Percentiles rank a stretch among this genome's conserved stretches.
Conservation (phyloP, 2,113 vertebrate species). For the Potamarius usumacintae region DNA sequence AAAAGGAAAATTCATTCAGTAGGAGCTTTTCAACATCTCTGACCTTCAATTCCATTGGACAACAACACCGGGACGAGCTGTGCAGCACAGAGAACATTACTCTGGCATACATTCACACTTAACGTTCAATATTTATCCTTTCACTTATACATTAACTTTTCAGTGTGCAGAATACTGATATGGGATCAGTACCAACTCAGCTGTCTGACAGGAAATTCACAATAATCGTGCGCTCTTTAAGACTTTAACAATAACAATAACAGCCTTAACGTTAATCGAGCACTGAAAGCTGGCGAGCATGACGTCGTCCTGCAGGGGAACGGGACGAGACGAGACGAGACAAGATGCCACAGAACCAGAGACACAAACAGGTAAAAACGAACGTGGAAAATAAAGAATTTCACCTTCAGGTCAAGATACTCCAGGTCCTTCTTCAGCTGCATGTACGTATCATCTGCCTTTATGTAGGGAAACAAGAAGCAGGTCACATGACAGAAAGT, state of each 20-base stretch:
- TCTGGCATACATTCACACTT: background rate
- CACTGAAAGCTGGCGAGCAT: background rate
- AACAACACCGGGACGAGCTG: background rate
- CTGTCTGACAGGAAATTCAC: background rate
- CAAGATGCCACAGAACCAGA: slow-evolving; percentile 31
- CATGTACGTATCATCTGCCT: slow-evolving; percentile 97
- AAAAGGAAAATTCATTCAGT: slow-evolving; percentile 1
- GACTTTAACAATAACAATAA: background rate
- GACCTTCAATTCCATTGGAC: slow-evolving; percentile 37
- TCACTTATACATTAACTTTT: background rate
- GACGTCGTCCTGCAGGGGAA: too few species aligned
- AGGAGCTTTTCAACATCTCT: slow-evolving; percentile 14
- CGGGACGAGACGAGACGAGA: too few species aligned
- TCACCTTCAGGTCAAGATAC: slow-evolving; percentile 98
- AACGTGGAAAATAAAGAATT: slow-evolving; percentile 57
- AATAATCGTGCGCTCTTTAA: background rate
- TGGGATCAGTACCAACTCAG: background rate
- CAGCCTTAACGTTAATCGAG: background rate
- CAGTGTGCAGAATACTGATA: background rate
- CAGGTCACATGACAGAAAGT: slow-evolving; percentile 70
- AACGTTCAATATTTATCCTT: background rate
- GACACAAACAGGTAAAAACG: slow-evolving; percentile 45
- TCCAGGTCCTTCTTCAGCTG: slow-evolving; percentile 99
- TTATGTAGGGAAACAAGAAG: slow-evolving; percentile 69
- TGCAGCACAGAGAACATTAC: slow-evolving; percentile 9